phyloP scores from a whole-genome alignment of 37 sponge, comb jelly and placozoan species.

The Spongilla lacustris region DNA sequence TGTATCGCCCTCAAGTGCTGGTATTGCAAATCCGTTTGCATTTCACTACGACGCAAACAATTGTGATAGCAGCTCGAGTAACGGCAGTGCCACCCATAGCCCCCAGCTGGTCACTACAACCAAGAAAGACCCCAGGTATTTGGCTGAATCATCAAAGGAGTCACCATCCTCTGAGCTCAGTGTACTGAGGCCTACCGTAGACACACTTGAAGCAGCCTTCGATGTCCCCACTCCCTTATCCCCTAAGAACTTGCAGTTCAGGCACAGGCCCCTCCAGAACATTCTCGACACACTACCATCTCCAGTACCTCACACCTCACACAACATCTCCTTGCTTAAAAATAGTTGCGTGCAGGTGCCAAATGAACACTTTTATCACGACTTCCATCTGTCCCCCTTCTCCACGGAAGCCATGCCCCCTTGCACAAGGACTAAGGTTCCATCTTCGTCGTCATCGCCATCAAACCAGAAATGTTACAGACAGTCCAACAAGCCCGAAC shows the following conservation, averaged over 20 bases:
- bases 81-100: not conserved
- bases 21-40: not conserved
- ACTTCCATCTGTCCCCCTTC: not conserved
- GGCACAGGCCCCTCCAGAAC: not conserved
- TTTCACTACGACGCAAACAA: not conserved
- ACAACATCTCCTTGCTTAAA: not conserved
- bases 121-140: not conserved
- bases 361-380: not conserved
- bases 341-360: not conserved
- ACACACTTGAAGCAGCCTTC: not conserved
- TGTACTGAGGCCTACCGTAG: not conserved
- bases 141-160: not conserved
- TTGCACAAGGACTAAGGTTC: not conserved
- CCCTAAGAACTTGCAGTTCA: not conserved
- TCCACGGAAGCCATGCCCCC: not conserved
- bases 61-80: not conserved
- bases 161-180: not conserved
- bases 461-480: not conserved
- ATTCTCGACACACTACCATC: not conserved
- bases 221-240: not conserved
- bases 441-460: not conserved
- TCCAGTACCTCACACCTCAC: not conserved
- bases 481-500: not conserved
- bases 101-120: not conserved
- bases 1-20: not conserved